phyloP scores from a whole-genome alignment of 2,113 vertebrate species.

The Galeopterus variegatus region DNA sequence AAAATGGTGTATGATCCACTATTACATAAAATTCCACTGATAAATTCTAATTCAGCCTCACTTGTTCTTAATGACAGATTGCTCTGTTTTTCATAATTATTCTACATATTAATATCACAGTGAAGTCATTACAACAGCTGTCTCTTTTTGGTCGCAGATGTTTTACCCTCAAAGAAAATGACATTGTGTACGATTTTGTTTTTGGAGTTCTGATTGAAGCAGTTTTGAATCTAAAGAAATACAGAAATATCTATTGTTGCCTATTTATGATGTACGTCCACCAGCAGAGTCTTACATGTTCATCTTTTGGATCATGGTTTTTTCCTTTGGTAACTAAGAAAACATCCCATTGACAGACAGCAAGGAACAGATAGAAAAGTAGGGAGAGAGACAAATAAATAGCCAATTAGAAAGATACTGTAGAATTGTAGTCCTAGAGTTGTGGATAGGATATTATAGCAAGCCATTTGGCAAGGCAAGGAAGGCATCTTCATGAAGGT shows the following conservation, averaged over 20 bases:
- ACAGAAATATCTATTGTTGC: not conserved
- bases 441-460: too few species aligned
- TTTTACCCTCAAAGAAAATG: slow-evolving; percentile 73
- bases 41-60: not conserved
- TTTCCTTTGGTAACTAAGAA: not conserved
- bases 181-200: not conserved
- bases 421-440: not conserved
- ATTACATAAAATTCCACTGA: not conserved
- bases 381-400: not conserved
- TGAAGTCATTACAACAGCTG: slow-evolving; percentile 74
- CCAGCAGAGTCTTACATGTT: not conserved
- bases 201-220: slow-evolving; percentile 14
- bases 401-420: not conserved
- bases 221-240: slow-evolving; percentile 57
- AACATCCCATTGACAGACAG: not conserved
- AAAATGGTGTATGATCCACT: not conserved
- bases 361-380: not conserved
- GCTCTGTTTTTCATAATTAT: slow-evolving; percentile 71
- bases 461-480: not conserved
- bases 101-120: slow-evolving; percentile 69
- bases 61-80: slow-evolving; percentile 63
- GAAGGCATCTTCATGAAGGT: not conserved
- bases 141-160: slow-evolving; percentile 65
- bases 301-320: not conserved
- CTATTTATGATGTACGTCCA: not conserved